Conservation (phyloP, 2,113 vertebrate species). For the Lepus americanus region DNA sequence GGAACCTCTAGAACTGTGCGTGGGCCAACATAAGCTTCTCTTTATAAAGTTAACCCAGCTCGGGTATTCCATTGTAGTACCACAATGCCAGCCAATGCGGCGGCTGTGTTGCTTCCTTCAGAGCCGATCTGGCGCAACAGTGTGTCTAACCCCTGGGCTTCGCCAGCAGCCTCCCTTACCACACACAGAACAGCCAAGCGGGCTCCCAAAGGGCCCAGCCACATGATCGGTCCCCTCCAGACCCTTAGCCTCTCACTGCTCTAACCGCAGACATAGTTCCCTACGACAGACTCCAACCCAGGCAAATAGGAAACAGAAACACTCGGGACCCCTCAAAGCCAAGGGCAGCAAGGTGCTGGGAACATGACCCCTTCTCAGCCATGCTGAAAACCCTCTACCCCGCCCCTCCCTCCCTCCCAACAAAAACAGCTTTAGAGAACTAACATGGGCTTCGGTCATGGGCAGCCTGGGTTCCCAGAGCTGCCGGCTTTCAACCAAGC, state of each 20-base stretch:
- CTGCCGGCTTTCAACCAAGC: background rate
- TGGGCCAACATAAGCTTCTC: no score
- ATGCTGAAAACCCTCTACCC: background rate
- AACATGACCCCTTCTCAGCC: background rate
- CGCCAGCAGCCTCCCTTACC: no score
- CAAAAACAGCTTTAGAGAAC: background rate
- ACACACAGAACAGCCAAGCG: background rate
- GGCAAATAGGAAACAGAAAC: slow-evolving; percentile 19
- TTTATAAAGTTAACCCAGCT: no score
- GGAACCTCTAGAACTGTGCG: no score
- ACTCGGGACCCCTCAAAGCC: background rate
- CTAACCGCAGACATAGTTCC: slow-evolving; percentile 31
- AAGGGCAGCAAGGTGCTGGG: background rate
- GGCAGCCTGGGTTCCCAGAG: background rate
- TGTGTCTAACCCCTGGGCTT: background rate
- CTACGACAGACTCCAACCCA: background rate
- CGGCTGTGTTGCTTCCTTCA: background rate
- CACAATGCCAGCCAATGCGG: no score
- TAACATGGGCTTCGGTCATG: background rate
- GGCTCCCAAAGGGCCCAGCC: no score
- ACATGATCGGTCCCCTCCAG: background rate
- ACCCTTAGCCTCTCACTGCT: background rate
- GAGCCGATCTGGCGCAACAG: background rate
- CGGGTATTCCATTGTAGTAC: no score
- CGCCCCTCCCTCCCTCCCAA: background rate